Percentiles rank a stretch among this genome's conserved stretches.
Evolutionary conservation across 2,113 vertebrate genomes (phyloP).

Genomic region (Cyanocitta stelleri): DNA sequence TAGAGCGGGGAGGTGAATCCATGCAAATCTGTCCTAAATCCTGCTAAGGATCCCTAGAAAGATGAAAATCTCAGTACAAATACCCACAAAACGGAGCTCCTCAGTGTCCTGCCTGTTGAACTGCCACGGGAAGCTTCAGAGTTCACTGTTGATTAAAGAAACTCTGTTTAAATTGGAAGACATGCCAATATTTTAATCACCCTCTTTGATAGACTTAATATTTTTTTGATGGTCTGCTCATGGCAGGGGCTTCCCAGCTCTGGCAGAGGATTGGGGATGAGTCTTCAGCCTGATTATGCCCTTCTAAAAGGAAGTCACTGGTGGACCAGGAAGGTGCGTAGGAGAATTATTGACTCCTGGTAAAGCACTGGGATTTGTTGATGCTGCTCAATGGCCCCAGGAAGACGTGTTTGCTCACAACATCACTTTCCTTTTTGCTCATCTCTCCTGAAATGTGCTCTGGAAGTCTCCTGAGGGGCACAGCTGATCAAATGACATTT

Average conservation of each 20-base stretch:
- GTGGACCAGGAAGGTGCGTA: accelerated
- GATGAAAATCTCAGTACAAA: neutral
- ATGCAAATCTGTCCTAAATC: neutral
- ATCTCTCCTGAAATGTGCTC: neutral
- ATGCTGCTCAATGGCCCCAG: neutral
- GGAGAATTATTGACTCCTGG: neutral
- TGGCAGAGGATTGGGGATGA: neutral
- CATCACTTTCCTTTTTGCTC: neutral
- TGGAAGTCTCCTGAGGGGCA: neutral
- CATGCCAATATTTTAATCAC: neutral
- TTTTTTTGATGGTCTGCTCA: neutral
- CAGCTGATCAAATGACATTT: neutral
- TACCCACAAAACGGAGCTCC: neutral
- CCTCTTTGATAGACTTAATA: accelerated
- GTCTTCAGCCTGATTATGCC: neutral
- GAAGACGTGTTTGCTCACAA: too few species aligned
- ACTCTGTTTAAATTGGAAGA: neutral
- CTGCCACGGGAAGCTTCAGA: neutral
- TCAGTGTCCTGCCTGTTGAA: neutral
- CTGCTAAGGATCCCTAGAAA: neutral
- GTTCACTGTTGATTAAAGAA: neutral
- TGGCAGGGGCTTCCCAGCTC: neutral
- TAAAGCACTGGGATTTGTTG: neutral
- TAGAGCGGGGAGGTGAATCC: neutral
- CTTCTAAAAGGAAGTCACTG: neutral